Evolutionary conservation across 2,888 invertebrate species (phyloP).

Genomic region (Empis livida): DNA sequence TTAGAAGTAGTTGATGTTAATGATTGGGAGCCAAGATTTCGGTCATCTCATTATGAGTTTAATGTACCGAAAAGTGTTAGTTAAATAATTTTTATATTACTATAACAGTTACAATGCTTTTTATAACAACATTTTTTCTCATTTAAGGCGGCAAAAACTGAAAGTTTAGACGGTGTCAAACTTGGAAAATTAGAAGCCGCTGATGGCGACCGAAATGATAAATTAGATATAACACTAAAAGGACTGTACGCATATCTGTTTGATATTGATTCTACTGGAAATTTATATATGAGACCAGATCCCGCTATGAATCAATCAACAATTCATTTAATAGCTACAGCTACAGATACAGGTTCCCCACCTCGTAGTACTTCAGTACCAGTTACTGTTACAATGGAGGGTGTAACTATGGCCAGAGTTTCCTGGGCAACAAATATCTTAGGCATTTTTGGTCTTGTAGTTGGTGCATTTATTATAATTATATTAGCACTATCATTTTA

Average conservation of each 20-base stretch:
- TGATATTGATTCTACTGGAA: constrained; percentile 34
- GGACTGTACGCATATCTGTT: constrained; percentile 50
- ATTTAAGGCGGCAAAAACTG: constrained; percentile 21
- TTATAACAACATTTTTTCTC: background rate
- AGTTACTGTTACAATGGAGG: constrained; percentile 49
- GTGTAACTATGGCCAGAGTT: constrained; percentile 33
- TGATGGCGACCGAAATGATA: constrained; percentile 72
- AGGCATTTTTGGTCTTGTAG: constrained; percentile 53
- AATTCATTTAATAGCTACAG: constrained; percentile 67
- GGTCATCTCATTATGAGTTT: constrained; percentile 80
- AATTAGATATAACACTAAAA: constrained; percentile 54
- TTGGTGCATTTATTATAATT: constrained; percentile 59
- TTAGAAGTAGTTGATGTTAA: constrained; percentile 75
- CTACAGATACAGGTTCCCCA: constrained; percentile 74
- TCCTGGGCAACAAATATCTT: constrained; percentile 38
- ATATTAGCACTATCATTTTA: constrained; percentile 63
- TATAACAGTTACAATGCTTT: background rate
- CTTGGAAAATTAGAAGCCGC: constrained; percentile 67
- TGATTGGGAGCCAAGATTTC: constrained; percentile 87
- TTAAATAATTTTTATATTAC: constrained; percentile 5
- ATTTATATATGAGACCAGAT: constrained; percentile 47
- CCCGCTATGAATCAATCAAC: constrained; percentile 40
- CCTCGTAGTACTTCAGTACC: constrained; percentile 60
- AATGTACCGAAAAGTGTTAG: constrained; percentile 31
- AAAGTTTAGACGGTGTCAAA: constrained; percentile 33